These are phyloP conservation scores for Oncorhynchus nerka DNA, from an alignment of 2,113 vertebrate species.

Conservation along the genomic window DNA sequence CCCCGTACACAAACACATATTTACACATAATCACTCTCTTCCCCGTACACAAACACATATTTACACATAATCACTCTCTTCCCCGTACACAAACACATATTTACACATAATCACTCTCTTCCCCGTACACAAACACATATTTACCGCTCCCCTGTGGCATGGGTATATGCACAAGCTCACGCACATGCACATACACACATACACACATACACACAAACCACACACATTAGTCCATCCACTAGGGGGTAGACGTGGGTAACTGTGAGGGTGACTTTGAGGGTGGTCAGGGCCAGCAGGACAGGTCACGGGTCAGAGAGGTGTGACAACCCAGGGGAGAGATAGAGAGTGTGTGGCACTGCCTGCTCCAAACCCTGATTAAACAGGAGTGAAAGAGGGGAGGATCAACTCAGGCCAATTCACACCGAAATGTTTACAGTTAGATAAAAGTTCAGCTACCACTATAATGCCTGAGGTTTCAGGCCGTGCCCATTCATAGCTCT, in stretches of 20 bases:
- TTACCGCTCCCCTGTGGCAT: background rate
- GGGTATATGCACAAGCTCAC: background rate
- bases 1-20: too few relatives aligned
- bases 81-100: too few relatives aligned
- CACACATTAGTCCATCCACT: background rate
- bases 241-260: background rate
- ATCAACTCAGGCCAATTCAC: background rate
- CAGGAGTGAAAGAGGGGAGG: background rate
- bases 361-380: background rate
- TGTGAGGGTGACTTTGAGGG: background rate
- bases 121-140: slow-evolving; percentile 11
- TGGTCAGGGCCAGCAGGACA: too few relatives aligned
- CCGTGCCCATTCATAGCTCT: too few relatives aligned
- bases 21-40: slow-evolving; percentile 6
- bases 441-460: too few relatives aligned
- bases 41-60: too few relatives aligned
- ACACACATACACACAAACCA: too few relatives aligned
- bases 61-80: slow-evolving; percentile 6
- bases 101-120: slow-evolving; percentile 6
- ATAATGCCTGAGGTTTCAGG: too few relatives aligned
- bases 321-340: too few relatives aligned
- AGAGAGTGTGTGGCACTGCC: background rate
- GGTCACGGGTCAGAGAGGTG: too few relatives aligned
- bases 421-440: background rate
- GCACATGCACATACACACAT: background rate